Conservation (phyloP, 1,140 invertebrate species). For the Atta cephalotes region DNA sequence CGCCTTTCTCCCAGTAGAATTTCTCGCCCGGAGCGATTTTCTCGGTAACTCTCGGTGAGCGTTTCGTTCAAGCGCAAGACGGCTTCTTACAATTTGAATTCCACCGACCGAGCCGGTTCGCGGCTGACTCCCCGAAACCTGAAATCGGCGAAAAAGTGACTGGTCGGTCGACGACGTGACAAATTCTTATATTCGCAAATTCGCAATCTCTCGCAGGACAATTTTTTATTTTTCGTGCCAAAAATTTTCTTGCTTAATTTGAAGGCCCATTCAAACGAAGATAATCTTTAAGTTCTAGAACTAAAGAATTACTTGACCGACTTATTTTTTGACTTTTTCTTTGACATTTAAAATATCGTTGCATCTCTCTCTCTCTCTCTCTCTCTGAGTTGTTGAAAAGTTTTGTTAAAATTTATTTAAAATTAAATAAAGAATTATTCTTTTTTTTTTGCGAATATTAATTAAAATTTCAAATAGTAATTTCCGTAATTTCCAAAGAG, state of each 20-base stretch:
- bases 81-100: slow-evolving; percentile 68
- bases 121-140: not conserved
- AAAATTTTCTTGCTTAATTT: slow-evolving; percentile 15
- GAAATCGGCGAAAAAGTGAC: slow-evolving; percentile 34
- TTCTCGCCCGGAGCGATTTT: slow-evolving; percentile 77
- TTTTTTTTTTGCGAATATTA: not conserved
- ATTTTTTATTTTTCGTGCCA: not conserved
- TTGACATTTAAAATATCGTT: not conserved
- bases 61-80: slow-evolving; percentile 45
- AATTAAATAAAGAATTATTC: not conserved
- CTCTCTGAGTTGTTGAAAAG: not conserved
- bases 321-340: not conserved
- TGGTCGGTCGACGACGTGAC: not conserved
- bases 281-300: not conserved
- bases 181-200: not conserved
- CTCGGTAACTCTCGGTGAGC: slow-evolving; percentile 64
- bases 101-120: slow-evolving; percentile 36
- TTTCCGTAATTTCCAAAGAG: not conserved
- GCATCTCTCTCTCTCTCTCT: too few relatives aligned
- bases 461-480: not conserved
- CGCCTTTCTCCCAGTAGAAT: slow-evolving; percentile 80
- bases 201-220: not conserved
- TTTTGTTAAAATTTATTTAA: not conserved
- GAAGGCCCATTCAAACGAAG: not conserved
- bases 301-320: not conserved